These are phyloP conservation scores for Microtus montanus DNA, from an alignment of 2,113 vertebrate genomes.

Conservation along the genomic window DNA sequence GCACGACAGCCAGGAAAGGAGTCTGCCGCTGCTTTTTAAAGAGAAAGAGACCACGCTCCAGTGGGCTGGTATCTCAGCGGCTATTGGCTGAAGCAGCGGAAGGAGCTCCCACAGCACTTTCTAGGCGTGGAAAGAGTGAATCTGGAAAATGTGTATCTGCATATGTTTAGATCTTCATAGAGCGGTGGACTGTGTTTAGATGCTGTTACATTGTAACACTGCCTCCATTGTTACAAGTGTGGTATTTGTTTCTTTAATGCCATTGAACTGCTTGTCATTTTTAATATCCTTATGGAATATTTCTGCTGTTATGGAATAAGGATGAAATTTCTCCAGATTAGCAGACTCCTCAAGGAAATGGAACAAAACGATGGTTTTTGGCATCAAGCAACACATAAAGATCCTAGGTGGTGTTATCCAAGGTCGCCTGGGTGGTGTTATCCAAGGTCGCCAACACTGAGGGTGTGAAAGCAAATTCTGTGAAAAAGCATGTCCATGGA, in stretches of 20 bases:
- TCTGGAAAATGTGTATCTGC: not conserved
- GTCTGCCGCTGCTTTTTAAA: too few relatives aligned
- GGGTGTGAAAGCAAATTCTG: not conserved
- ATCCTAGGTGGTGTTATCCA: not conserved
- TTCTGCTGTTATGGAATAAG: not conserved
- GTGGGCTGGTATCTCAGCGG: too few relatives aligned
- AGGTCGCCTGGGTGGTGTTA: not conserved
- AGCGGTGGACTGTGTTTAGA: not conserved
- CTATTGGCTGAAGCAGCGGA: too few relatives aligned
- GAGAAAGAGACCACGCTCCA: too few relatives aligned
- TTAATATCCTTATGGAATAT: conserved; percentile 48
- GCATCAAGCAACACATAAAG: not conserved
- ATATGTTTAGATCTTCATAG: rapidly evolving
- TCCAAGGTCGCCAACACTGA: not conserved
- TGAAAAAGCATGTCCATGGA: not conserved
- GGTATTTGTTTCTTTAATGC: not conserved
- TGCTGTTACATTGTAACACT: too few relatives aligned
- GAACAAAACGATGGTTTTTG: conserved; percentile 42
- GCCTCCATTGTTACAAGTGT: not conserved
- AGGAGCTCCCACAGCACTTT: too few relatives aligned
- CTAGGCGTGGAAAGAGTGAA: not conserved
- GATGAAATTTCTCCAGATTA: conserved; percentile 54
- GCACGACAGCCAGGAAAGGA: too few relatives aligned
- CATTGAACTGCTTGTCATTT: not conserved
- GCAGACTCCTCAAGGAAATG: conserved; percentile 13